Percentiles rank a stretch among this genome's conserved stretches.
phyloP scores from a whole-genome alignment of 2,888 invertebrate genomes.

The Melolontha melolontha region DNA sequence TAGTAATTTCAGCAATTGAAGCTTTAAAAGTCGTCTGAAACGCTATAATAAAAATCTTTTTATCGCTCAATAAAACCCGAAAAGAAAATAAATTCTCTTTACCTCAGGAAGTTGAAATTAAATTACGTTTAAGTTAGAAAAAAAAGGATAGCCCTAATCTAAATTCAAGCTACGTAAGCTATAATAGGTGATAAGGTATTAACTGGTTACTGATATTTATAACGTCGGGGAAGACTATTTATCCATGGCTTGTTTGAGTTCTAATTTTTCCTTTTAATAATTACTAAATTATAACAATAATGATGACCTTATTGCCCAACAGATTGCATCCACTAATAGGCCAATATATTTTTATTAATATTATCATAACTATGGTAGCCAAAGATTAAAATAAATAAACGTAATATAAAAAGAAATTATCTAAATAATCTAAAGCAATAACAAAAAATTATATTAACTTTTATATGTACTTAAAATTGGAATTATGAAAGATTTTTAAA shows the following conservation, averaged over 20 bases:
- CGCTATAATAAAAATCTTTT: slow-evolving; percentile 35
- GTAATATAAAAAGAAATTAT: no score
- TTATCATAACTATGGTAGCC: no score
- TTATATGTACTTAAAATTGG: no score
- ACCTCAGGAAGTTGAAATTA: slow-evolving; percentile 33
- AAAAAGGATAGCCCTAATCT: slow-evolving; percentile 13
- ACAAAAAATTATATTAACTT: no score
- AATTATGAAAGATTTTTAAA: no score
- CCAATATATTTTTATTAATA: no score
- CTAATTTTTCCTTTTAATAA: no score
- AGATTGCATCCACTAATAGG: no score
- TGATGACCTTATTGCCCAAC: no score
- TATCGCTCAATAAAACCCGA: slow-evolving; percentile 39
- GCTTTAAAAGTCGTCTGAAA: slow-evolving; percentile 36
- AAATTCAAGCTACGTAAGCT: slow-evolving; percentile 28
- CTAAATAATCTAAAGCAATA: no score
- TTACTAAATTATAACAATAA: no score
- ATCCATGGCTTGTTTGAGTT: slow-evolving; percentile 6
- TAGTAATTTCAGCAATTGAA: slow-evolving; percentile 36
- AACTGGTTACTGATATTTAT: slow-evolving; percentile 37
- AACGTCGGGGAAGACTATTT: slow-evolving; percentile 12
- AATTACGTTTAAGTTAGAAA: slow-evolving; percentile 28
- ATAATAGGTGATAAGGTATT: slow-evolving; percentile 39
- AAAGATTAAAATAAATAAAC: no score
- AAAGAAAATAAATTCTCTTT: slow-evolving; percentile 35